A percentile compares a stretch with the other conserved stretches of the same genome.
phyloP scores from a whole-genome alignment of 2,888 invertebrate species.

The Strigamia crassipes region DNA sequence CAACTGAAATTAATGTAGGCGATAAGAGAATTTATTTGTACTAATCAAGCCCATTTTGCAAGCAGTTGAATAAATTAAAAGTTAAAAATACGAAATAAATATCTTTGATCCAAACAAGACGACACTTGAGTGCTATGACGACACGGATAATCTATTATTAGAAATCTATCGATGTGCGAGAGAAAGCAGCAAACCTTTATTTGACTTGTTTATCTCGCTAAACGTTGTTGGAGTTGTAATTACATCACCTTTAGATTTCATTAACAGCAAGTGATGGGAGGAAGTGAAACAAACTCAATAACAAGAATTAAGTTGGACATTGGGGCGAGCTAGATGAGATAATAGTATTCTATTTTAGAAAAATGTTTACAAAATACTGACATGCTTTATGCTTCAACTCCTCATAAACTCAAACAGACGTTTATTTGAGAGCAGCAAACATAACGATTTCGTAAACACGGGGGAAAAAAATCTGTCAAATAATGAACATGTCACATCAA shows the following conservation, averaged over 20 bases:
- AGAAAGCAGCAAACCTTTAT: background rate
- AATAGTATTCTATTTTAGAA: conserved; percentile 1
- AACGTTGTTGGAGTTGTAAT: background rate
- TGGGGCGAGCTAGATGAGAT: background rate
- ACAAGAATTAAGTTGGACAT: background rate
- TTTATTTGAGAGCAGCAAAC: conserved; percentile 1
- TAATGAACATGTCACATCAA: background rate
- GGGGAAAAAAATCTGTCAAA: background rate
- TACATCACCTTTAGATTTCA: background rate
- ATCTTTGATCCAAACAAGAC: background rate
- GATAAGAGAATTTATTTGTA: background rate
- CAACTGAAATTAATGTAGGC: background rate
- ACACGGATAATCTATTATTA: background rate
- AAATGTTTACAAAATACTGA: conserved; percentile 12
- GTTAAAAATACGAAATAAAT: background rate
- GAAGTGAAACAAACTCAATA: background rate
- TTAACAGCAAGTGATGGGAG: background rate
- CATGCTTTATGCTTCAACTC: background rate
- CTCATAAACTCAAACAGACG: background rate
- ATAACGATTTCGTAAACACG: background rate
- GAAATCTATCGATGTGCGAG: background rate
- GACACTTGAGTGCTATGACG: background rate
- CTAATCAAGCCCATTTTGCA: background rate
- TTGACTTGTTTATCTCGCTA: background rate
- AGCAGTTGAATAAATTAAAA: background rate